Evolutionary conservation across 1,140 invertebrate species (phyloP).

Genomic region (Heliconius melpomene): DNA sequence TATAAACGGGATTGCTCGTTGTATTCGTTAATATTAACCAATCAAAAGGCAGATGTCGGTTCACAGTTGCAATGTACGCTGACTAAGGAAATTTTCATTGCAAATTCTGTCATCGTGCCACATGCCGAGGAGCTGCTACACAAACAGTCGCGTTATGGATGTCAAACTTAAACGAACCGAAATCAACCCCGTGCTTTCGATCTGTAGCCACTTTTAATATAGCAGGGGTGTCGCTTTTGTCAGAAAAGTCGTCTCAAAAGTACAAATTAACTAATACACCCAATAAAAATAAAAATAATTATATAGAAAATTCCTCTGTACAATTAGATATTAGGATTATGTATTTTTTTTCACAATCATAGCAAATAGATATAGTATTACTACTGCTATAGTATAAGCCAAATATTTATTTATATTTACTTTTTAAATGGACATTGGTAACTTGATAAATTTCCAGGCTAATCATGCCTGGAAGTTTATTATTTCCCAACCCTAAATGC

Average conservation of each 20-base stretch:
- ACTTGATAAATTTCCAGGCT: background rate
- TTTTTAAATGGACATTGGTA: background rate
- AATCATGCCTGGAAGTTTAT: background rate
- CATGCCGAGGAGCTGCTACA: slow-evolving; percentile 60
- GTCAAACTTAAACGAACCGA: slow-evolving; percentile 80
- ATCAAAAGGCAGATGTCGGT: slow-evolving; percentile 53
- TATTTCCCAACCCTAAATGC: slow-evolving; percentile 44
- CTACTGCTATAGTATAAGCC: background rate
- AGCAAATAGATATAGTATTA: no score
- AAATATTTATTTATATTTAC: no score
- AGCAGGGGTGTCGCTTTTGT: slow-evolving; percentile 40
- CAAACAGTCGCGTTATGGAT: slow-evolving; percentile 76
- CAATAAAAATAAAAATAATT: no score
- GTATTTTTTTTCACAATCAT: no score
- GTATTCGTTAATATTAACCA: slow-evolving; percentile 46
- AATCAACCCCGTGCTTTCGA: slow-evolving; percentile 60
- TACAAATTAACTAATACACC: no score
- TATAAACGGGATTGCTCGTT: slow-evolving; percentile 40
- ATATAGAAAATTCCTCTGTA: no score
- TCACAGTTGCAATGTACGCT: slow-evolving; percentile 71
- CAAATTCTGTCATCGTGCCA: slow-evolving; percentile 76
- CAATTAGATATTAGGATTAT: no score
- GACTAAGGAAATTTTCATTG: slow-evolving; percentile 78
- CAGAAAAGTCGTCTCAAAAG: background rate
- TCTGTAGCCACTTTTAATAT: slow-evolving; percentile 48